These are phyloP conservation scores for Pachycephala philippinensis DNA, from an alignment of 2,113 vertebrate genomes.

Conservation along the genomic window DNA sequence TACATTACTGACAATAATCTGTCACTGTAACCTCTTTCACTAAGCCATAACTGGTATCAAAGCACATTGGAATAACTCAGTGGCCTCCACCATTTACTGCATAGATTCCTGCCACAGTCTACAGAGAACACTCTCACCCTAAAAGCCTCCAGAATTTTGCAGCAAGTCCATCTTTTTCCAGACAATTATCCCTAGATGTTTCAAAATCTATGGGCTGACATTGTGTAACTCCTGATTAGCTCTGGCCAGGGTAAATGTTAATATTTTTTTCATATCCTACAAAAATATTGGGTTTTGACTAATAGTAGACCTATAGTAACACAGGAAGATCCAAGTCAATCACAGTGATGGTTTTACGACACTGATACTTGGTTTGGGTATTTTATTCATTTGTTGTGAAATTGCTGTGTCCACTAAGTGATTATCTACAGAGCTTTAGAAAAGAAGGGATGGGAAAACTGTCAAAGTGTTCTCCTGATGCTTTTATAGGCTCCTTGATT, in stretches of 20 bases:
- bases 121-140: rapidly evolving
- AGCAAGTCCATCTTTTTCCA: not conserved
- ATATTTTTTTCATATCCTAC: not conserved
- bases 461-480: not conserved
- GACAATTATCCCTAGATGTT: not conserved
- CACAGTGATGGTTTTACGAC: not conserved
- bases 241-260: not conserved
- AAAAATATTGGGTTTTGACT: not conserved
- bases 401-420: not conserved
- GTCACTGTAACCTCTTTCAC: not conserved
- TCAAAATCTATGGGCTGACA: not conserved
- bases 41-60: not conserved
- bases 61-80: not conserved
- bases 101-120: not conserved
- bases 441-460: not conserved
- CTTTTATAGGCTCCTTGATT: not conserved
- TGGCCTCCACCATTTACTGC: not conserved
- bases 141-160: not conserved
- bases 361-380: not conserved
- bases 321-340: not conserved
- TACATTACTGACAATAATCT: not conserved
- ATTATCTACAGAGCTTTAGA: not conserved
- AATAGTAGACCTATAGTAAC: not conserved
- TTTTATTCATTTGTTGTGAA: not conserved
- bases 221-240: not conserved